phyloP scores from a whole-genome alignment of 2,113 vertebrate genomes.

The Poeciliopsis occidentalis region DNA sequence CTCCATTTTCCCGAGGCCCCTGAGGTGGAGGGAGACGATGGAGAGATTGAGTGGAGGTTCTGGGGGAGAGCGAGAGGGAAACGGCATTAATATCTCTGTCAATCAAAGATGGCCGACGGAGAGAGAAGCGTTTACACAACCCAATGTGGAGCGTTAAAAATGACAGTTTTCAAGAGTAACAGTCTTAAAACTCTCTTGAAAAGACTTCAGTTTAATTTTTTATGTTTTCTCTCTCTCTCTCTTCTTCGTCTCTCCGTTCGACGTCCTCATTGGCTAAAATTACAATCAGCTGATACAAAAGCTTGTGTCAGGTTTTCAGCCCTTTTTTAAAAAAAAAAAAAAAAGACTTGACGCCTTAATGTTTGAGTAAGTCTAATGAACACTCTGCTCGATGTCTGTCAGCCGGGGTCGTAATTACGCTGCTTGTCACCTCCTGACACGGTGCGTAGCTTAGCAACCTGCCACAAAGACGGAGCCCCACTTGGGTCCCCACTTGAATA shows the following conservation, averaged over 20 bases:
- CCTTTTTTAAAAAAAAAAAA: neutral
- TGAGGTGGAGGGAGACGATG: slow-evolving; percentile 34
- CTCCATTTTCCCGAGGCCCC: slow-evolving; percentile 43
- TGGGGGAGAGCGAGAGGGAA: slow-evolving; percentile 25
- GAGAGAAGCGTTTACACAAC: neutral
- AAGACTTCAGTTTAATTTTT: neutral
- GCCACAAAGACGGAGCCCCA: slow-evolving; percentile 46
- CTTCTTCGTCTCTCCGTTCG: slow-evolving; percentile 41
- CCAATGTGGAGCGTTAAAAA: neutral
- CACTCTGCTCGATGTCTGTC: slow-evolving; percentile 66
- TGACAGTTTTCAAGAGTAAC: neutral
- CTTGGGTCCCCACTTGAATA: slow-evolving; percentile 62
- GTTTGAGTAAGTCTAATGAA: slow-evolving; percentile 68
- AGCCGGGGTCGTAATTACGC: slow-evolving; percentile 68
- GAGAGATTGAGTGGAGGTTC: slow-evolving; percentile 55
- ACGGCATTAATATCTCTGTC: slow-evolving; percentile 67
- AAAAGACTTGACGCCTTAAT: slow-evolving; percentile 65
- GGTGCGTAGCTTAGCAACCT: slow-evolving; percentile 70
- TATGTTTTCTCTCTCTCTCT: slow-evolving; percentile 17
- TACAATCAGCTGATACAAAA: slow-evolving; percentile 51
- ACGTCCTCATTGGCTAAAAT: slow-evolving; percentile 33
- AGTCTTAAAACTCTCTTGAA: neutral
- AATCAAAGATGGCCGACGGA: slow-evolving; percentile 33
- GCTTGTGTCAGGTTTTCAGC: slow-evolving; percentile 27
- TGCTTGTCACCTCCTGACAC: slow-evolving; percentile 68